Base-by-base conservation (phyloP, 53 echinoderm and acorn worm species). In the Holothuria scabra region DNA sequence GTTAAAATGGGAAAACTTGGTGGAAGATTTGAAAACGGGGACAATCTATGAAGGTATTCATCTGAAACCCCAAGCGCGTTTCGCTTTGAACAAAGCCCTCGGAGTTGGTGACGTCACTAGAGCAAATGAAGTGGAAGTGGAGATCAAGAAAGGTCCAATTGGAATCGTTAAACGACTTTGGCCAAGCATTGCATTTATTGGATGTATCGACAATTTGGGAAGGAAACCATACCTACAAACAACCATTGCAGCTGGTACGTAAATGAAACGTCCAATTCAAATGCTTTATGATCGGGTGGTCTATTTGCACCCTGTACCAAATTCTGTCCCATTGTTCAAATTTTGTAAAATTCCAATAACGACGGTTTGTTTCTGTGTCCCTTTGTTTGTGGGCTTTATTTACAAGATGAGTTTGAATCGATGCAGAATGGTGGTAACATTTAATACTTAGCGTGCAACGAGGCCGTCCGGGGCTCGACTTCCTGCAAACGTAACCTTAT, bases 131-230 rank as follows among this genome's bases (percentile, higher is more conserved):
- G 69, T 69, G 18, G 69, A 69, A 22, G 35, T 12, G 41, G 69
- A 69, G 69, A 34, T 69, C 35, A 69, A 12, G 8, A 69, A 69
- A 69, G 69, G 69, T 37, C 69, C 35, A 69, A 69, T 69, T 19
- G 69, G 69, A 34, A 69, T 69, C 34, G 69, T 69, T 21, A 69
- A 69, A 41, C 69, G 69, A 18, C 34, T 69, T 69, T 69, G 69
- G 69, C 69, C 69, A 37, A 37, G 9, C 14, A 69, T 69, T 10
- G 69, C 35, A 22, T 69, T 37, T 69, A 69, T 69, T 18, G 35
- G 35, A 34, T 34, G 35, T 18, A 69, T 34, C 41, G 35, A 69
- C 9, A 34, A 69, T 12, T 12, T 4, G 0, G 69, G 69, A 4
- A 69, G 69, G 22, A 34, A 34, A 69, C 5, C 35, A 0, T 69